phyloP scores from a whole-genome alignment of 1,140 invertebrate species.

The Listronotus oregonensis region DNA sequence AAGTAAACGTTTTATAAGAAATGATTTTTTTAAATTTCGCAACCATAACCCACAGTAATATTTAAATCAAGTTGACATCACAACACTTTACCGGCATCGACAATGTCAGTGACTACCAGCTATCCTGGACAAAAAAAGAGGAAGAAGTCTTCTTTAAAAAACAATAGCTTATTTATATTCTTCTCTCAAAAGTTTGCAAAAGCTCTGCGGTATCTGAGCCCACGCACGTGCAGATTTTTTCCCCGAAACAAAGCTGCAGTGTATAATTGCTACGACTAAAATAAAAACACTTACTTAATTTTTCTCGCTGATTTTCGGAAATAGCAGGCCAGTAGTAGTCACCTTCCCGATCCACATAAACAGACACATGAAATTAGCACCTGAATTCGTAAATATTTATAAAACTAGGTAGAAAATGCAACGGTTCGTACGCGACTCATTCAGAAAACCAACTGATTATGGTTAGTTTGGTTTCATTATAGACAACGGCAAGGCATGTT shows the following conservation, averaged over 20 bases:
- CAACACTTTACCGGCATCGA: too few species aligned
- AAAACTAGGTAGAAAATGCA: conserved; percentile 9
- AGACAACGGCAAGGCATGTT: conserved; percentile 21
- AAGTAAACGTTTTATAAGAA: too few species aligned
- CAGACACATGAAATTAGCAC: conserved; percentile 21
- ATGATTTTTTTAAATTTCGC: too few species aligned
- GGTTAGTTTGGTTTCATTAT: conserved; percentile 21
- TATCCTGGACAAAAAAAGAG: too few species aligned
- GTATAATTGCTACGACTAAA: neutral
- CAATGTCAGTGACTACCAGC: too few species aligned
- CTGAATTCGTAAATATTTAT: conserved; percentile 12
- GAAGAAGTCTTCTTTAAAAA: neutral
- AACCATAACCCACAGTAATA: too few species aligned
- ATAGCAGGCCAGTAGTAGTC: conserved; percentile 5
- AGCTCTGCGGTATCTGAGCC: conserved; percentile 12
- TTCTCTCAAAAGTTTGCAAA: conserved; percentile 13
- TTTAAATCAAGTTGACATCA: too few species aligned
- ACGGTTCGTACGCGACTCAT: conserved; percentile 18
- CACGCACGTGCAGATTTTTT: conserved; percentile 30
- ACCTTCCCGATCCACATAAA: conserved; percentile 23
- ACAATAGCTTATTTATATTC: conserved; percentile 15
- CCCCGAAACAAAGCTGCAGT: conserved; percentile 8
- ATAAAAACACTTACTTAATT: conserved; percentile 27
- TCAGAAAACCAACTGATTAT: conserved; percentile 32
- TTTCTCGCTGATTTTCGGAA: conserved; percentile 9